Evolutionary conservation across 2,797 vertebrate species (phyloP), one percentile per base, ranked within the genome.

Genomic region (Eulemur mongoz): DNA sequence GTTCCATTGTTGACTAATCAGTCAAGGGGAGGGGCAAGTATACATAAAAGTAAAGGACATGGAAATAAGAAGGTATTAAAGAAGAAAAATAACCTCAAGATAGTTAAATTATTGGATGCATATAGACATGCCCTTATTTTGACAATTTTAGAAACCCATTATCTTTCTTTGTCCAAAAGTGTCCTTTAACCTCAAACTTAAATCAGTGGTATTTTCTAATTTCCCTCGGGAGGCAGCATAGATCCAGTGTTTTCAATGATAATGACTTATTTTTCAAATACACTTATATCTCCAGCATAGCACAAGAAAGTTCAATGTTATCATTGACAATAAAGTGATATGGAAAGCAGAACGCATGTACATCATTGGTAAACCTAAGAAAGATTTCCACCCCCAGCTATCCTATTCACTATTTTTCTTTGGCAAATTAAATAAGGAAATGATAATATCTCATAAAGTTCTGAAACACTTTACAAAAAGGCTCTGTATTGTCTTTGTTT

Each of bases 391-490:
- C 25, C 75, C 8, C 57, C 78, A 82, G 30, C 25, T 85, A n/a
- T 76, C 35, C 32, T 78, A 43, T 35, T 82, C 50, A 75, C 35
- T 63, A 65, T 32, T 84, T 90, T 87, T 86, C 50, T 70, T 45
- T 79, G 22, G 35, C 22, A 94, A 50, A 95, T 94, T 83, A 91
- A 93, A 69, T 92, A 89, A 95, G 63, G 43, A 94, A 93, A 96
- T 38, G 10, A 83, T 75, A 78, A 86, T 45, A 70, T 27, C 50
- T 80, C 32, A 82, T 45, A 17, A 82, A 69, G 38, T 83, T 15
- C 50, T 43, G 11, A 30, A 89, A 96, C 10, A 73, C 20, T 73
- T 92, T 63, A 72, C 54, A 43, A 59, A 92, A 61, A 27, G 70
- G 50, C 20, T 63, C 27, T 27, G 35, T 13, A 38, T 8, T 20